phyloP scores from a whole-genome alignment of 2,113 vertebrate genomes.

The Macheiramphus alcinus region DNA sequence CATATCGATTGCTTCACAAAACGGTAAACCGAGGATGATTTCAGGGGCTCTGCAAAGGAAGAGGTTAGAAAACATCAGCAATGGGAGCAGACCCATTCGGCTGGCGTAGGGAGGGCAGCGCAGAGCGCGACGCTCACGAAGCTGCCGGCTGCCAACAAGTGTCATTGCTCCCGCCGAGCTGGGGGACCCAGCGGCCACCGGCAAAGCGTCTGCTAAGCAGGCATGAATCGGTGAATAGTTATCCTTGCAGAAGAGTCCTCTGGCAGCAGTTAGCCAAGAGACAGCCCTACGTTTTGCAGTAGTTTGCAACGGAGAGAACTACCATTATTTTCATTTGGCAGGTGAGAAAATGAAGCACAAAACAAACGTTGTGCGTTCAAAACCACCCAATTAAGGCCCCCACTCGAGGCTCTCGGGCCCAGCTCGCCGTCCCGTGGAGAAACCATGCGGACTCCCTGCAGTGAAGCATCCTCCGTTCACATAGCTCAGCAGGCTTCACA shows the following conservation, averaged over 20 bases:
- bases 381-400: background rate
- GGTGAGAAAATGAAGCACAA: background rate
- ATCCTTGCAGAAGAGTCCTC: background rate
- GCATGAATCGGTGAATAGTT: fast-evolving
- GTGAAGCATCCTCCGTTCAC: background rate
- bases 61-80: slow-evolving; percentile 16
- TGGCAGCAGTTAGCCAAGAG: background rate
- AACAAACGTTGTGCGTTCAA: fast-evolving
- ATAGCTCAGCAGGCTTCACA: background rate
- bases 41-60: slow-evolving; percentile 86
- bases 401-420: fast-evolving
- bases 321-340: background rate
- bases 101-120: fast-evolving
- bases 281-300: background rate
- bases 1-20: slow-evolving; percentile 99
- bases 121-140: fast-evolving
- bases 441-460: fast-evolving
- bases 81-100: fast-evolving
- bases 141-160: background rate
- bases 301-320: background rate
- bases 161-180: background rate
- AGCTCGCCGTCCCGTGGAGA: background rate
- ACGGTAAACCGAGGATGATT: slow-evolving; percentile 97
- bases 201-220: background rate
- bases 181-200: background rate